Evolutionary conservation across 1,140 invertebrate species (phyloP).

Genomic region (Pseudomyrmex gracilis): DNA sequence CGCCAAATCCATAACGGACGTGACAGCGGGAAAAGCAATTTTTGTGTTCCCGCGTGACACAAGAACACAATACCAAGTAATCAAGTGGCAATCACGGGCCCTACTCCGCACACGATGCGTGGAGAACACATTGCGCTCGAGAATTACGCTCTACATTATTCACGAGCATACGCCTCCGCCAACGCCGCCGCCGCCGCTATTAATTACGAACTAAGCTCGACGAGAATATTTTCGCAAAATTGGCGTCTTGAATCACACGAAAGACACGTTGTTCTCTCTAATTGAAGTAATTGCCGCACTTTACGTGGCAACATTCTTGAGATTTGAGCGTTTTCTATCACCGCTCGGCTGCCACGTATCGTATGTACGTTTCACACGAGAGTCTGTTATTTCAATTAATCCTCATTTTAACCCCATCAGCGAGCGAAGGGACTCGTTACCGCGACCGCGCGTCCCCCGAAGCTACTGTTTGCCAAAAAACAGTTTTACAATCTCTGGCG

Average conservation of each 20-base stretch:
- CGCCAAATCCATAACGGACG: neutral
- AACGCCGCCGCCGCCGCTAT: neutral
- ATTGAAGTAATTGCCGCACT: conserved; percentile 44
- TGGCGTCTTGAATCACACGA: conserved; percentile 32
- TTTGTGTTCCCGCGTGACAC: conserved; percentile 8
- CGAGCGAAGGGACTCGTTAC: no score
- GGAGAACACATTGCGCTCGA: conserved; percentile 7
- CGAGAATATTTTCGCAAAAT: conserved; percentile 51
- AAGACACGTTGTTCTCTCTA: conserved; percentile 6
- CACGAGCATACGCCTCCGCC: conserved; percentile 10
- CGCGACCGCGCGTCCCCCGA: no score
- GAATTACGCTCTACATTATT: conserved; percentile 49
- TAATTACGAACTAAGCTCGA: conserved; percentile 56
- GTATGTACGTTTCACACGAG: neutral
- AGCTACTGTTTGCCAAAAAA: no score
- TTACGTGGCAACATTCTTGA: conserved; percentile 24
- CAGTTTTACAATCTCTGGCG: no score
- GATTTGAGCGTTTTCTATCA: conserved; percentile 6
- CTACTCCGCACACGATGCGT: no score
- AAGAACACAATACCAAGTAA: conserved; percentile 36
- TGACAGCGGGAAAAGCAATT: neutral
- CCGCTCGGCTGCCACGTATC: neutral
- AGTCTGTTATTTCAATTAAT: neutral
- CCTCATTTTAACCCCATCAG: no score
- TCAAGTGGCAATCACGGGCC: conserved; percentile 1